Conservation (phyloP, 1,140 invertebrate genomes). For the Cardiocondyla obscurior region DNA sequence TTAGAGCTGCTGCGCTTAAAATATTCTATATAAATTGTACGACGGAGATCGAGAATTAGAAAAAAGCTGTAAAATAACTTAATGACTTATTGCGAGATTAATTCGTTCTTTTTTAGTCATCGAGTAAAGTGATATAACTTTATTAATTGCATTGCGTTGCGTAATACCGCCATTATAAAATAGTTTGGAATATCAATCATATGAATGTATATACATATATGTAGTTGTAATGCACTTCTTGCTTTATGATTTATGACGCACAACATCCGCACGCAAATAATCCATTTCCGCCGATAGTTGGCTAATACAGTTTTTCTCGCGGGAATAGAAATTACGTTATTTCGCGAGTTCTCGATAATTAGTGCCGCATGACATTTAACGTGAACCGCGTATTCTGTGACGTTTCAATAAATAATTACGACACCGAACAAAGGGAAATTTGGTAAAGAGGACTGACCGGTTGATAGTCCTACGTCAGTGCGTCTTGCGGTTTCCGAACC, state of each 20-base stretch:
- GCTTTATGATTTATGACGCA: background rate
- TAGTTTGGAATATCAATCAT: too few species aligned
- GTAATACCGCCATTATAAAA: background rate
- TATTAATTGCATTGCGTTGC: background rate
- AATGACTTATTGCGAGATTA: background rate
- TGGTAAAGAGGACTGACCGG: background rate
- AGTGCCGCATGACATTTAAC: conserved; percentile 4
- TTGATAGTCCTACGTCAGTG: conserved; percentile 1
- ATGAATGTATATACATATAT: too few species aligned
- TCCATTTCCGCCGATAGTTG: background rate
- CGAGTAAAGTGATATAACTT: background rate
- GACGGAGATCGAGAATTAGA: background rate
- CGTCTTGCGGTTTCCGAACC: conserved; percentile 65
- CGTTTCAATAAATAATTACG: conserved; percentile 14
- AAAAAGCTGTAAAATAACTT: background rate
- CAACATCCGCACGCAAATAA: conserved; percentile 23
- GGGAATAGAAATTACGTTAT: background rate
- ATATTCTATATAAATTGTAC: background rate
- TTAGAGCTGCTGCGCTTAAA: background rate
- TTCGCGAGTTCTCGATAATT: conserved; percentile 2
- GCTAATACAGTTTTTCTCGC: background rate
- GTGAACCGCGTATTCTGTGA: background rate
- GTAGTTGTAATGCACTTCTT: background rate
- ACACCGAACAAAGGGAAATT: conserved; percentile 4
- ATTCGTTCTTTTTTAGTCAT: background rate